Evolutionary conservation across 2,888 invertebrate genomes (phyloP).

Genomic region (Colletes collaris): DNA sequence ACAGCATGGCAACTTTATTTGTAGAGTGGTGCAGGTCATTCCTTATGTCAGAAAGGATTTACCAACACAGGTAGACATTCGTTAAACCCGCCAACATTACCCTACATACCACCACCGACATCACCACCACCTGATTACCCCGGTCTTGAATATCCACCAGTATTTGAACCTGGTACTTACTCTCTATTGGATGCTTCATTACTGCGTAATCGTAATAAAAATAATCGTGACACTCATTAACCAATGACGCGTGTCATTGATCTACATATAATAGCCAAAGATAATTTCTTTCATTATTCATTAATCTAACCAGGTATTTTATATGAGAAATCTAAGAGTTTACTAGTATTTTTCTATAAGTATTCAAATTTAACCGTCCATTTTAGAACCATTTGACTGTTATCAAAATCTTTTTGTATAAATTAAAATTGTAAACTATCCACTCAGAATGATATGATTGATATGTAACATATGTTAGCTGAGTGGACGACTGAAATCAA

Average conservation of each 20-base stretch:
- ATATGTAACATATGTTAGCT: slow-evolving; percentile 33
- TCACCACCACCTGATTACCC: slow-evolving; percentile 88
- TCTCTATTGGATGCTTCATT: slow-evolving; percentile 86
- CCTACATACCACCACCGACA: slow-evolving; percentile 79
- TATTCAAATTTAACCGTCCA: slow-evolving; percentile 61
- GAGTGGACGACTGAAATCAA: slow-evolving; percentile 63
- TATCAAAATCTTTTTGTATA: slow-evolving; percentile 34
- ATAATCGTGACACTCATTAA: slow-evolving; percentile 62
- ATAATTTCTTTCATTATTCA: slow-evolving; percentile 44
- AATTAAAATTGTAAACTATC: slow-evolving; percentile 33
- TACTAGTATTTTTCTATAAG: slow-evolving; percentile 47
- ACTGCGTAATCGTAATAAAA: slow-evolving; percentile 74
- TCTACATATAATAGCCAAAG: slow-evolving; percentile 62
- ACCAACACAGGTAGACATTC: slow-evolving; percentile 70
- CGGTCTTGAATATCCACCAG: slow-evolving; percentile 93
- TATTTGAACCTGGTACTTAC: slow-evolving; percentile 93
- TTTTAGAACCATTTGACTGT: slow-evolving; percentile 33
- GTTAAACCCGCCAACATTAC: slow-evolving; percentile 76
- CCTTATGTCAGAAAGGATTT: slow-evolving; percentile 70
- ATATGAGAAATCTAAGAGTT: slow-evolving; percentile 31
- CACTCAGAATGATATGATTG: slow-evolving; percentile 17
- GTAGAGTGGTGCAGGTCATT: slow-evolving; percentile 78
- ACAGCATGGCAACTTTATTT: slow-evolving; percentile 35
- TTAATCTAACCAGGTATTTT: slow-evolving; percentile 31
- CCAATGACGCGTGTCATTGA: slow-evolving; percentile 22